A percentile compares a stretch with the other conserved stretches of the same genome.
Evolutionary conservation across 2,797 vertebrate species (phyloP).

Genomic region (Mormyrus proboscirostris): DNA sequence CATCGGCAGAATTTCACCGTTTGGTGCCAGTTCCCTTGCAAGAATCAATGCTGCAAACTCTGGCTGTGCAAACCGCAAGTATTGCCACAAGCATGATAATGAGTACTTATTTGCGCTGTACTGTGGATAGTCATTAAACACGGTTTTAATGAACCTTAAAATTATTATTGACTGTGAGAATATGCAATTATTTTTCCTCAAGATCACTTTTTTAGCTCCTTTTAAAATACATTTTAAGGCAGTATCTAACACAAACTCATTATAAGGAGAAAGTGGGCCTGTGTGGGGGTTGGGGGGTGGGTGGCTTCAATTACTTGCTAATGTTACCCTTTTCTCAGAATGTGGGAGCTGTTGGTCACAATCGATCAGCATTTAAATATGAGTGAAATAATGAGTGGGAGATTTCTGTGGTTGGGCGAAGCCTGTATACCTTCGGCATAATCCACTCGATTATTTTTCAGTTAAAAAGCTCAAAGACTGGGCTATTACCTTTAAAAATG

Average conservation of each 20-base stretch:
- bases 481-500: conserved; percentile 3
- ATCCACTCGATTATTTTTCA: conserved; percentile 2
- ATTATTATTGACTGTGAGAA: conserved; percentile 13
- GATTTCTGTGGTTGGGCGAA: background rate
- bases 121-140: background rate
- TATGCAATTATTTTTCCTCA: conserved; percentile 7
- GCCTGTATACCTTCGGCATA: background rate
- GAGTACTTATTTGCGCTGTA: background rate
- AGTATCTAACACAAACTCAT: background rate
- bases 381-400: conserved; percentile 6
- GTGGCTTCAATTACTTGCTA: conserved; percentile 5
- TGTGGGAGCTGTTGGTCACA: background rate
- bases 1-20: background rate
- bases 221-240: background rate
- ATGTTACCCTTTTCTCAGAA: conserved; percentile 1
- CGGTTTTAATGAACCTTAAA: conserved; percentile 9
- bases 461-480: background rate
- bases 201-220: background rate
- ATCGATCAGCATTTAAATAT: conserved; percentile 18
- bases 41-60: background rate
- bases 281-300: background rate
- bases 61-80: background rate
- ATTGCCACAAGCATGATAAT: background rate
- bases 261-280: background rate
- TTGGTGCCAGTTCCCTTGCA: background rate